Evolutionary conservation across 2,113 vertebrate genomes (phyloP).

Genomic region (Stictonetta naevosa): DNA sequence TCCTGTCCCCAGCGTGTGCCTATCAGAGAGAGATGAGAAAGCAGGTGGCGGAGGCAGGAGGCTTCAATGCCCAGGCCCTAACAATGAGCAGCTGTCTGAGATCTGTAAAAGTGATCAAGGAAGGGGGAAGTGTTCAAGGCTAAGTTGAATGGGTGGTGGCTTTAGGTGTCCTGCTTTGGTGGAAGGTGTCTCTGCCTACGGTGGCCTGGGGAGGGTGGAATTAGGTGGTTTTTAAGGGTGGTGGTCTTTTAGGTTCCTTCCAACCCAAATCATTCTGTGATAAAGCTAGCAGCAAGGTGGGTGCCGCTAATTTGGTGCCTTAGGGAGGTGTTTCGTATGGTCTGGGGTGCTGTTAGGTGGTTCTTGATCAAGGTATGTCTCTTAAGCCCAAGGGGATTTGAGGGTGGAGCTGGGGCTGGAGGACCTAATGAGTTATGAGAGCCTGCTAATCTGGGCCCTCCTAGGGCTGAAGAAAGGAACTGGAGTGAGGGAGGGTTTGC

Average conservation of each 20-base stretch:
- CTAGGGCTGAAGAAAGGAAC: not conserved
- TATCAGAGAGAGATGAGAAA: not conserved
- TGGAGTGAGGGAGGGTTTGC: not conserved
- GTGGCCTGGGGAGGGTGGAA: no score
- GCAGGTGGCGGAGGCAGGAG: not conserved
- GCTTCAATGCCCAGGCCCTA: not conserved
- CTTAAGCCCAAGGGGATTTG: not conserved
- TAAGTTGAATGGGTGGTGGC: no score
- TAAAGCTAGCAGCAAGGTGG: fast-evolving
- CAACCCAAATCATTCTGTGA: no score
- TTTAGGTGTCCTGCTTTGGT: no score
- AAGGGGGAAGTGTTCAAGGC: no score
- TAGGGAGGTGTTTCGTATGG: not conserved
- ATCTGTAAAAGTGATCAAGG: not conserved
- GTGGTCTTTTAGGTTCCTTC: no score
- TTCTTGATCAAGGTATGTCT: not conserved
- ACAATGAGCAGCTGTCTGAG: not conserved
- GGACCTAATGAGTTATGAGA: fast-evolving
- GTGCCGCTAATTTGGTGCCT: not conserved
- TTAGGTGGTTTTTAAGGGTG: no score
- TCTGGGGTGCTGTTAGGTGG: not conserved
- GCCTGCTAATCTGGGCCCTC: not conserved
- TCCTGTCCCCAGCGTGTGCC: fast-evolving
- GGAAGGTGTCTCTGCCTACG: no score
- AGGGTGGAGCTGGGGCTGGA: fast-evolving